These are phyloP conservation scores for Epizoanthus ramosus DNA, from an alignment of 92 coral and sea anemone species.

Conservation along the genomic window DNA sequence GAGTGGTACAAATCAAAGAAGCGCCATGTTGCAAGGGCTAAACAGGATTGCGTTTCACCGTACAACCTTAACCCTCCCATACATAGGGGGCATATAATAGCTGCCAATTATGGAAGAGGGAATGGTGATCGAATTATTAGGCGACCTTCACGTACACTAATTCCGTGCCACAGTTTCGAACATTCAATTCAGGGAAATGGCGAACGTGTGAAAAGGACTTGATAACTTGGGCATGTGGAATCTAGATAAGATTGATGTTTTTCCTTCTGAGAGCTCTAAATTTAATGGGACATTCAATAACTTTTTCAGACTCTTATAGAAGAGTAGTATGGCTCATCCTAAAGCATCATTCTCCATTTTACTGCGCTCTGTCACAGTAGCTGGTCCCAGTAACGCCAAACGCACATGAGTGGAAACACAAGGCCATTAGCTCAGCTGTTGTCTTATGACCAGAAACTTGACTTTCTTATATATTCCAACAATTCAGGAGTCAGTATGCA, in stretches of 20 bases:
- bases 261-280: neutral
- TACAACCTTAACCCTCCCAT: neutral
- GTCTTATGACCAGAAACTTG: too few relatives aligned
- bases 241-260: neutral
- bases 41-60: neutral
- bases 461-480: too few relatives aligned
- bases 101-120: neutral
- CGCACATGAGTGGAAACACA: too few relatives aligned
- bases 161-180: slow-evolving; percentile 13
- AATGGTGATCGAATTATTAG: neutral
- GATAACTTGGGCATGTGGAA: neutral
- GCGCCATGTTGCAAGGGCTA: neutral
- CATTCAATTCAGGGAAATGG: slow-evolving; percentile 1
- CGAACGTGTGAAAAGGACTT: neutral
- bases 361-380: too few relatives aligned
- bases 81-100: neutral
- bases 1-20: neutral
- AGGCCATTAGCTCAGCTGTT: too few relatives aligned
- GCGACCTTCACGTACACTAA: neutral
- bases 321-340: too few relatives aligned
- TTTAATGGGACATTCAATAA: too few relatives aligned
- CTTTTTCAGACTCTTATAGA: too few relatives aligned
- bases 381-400: too few relatives aligned
- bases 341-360: too few relatives aligned
- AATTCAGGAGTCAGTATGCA: too few relatives aligned